Evolutionary conservation across 2,113 vertebrate genomes (phyloP), one percentile per base, ranked within the genome.

Genomic region (Vombatus ursinus): DNA sequence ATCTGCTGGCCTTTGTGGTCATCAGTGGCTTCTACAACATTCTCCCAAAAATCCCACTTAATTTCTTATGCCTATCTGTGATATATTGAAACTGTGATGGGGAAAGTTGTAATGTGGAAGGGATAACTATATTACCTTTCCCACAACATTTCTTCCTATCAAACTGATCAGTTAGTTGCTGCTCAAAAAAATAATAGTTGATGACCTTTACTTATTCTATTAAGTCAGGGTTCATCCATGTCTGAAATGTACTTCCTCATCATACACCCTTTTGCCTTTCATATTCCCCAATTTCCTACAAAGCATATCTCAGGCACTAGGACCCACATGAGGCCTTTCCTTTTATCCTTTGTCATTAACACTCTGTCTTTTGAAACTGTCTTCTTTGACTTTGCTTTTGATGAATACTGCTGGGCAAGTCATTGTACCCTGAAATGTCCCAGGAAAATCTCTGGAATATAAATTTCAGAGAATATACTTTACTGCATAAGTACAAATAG

Each of bases 281-380:
- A n/a, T n/a, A n/a, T 7, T n/a, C 4, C 37, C 5, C n/a, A 19
- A 2, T 1, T 77, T 84, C 37, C 37, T 22, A 0, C 1, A n/a
- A 84, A 44, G n/a, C 16, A 44, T 84, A 2, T 8, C 4, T 84
- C 14, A 84, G 16, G 6, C 22, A 44, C 1, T 8, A 44, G 68
- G 6, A 22, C 7, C 68, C 37, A 19, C 44, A 84, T 8, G 6
- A 44, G 14, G 12, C n/a, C 14, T 14, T 84, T 84, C 68, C 68
- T n/a, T 84, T 84, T 84, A 23, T 84, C 68, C 37, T 84, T 84
- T n/a, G 68, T 84, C n/a, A 84, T 84, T 84, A 44, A 1, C 14
- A 84, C 10, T 84, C 5, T 84, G 6, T 44, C 37, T 84, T 84
- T 84, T 84, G 68, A 44, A 84, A 44, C 16, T 22, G n/a, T 44